These are phyloP conservation scores for Patagioenas fasciata DNA, from an alignment of 2,113 vertebrate species.

Conservation along the genomic window DNA sequence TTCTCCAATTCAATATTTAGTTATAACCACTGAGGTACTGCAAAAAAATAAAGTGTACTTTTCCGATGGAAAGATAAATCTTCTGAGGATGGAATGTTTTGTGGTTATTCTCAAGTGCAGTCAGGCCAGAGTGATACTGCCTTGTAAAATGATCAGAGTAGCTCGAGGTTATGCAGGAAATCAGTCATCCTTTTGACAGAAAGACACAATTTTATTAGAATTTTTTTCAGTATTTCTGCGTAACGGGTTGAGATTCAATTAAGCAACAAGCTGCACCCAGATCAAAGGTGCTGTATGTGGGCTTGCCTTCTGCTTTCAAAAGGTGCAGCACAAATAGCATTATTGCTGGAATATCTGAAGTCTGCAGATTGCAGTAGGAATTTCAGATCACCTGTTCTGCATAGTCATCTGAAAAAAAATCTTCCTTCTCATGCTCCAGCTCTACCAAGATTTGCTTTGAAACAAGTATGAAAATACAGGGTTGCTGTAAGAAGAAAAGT, in stretches of 20 bases:
- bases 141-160: background rate
- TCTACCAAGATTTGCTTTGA: background rate
- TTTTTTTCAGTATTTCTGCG: background rate
- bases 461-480: background rate
- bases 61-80: background rate
- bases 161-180: background rate
- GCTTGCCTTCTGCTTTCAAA: background rate
- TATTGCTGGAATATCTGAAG: background rate
- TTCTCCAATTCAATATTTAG: background rate
- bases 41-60: background rate
- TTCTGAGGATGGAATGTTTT: background rate
- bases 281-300: background rate
- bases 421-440: background rate
- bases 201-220: background rate
- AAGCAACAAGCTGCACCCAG: background rate
- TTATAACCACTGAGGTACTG: background rate
- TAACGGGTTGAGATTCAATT: background rate
- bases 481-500: background rate
- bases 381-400: background rate
- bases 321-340: background rate
- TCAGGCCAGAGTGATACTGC: background rate
- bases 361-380: background rate
- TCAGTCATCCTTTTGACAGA: background rate
- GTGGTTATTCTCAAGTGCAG: background rate
- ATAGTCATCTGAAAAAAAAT: background rate